Conservation (phyloP, 2,113 vertebrate species). For the Pleuronectes platessa region DNA sequence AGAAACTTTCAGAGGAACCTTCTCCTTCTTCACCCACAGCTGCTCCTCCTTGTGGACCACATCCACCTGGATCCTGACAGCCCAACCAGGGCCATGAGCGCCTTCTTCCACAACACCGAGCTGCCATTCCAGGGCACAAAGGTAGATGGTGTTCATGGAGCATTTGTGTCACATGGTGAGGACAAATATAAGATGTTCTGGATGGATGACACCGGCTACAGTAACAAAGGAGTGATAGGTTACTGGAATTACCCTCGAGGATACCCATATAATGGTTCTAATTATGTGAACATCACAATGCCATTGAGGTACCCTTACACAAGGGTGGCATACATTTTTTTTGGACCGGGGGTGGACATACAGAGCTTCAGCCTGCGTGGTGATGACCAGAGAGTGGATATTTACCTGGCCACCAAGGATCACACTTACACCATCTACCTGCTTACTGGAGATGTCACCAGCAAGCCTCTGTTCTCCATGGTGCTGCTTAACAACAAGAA, state of each 20-base stretch:
- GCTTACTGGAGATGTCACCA: conserved; percentile 84
- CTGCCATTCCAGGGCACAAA: conserved; percentile 87
- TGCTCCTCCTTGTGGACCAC: conserved; percentile 94
- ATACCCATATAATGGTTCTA: conserved; percentile 94
- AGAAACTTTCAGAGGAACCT: conserved; percentile 91
- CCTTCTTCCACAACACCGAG: conserved; percentile 97
- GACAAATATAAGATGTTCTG: conserved; percentile 96
- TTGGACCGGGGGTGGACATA: conserved; percentile 90
- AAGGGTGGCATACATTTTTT: conserved; percentile 91
- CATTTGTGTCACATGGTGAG: conserved; percentile 85
- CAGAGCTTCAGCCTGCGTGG: conserved; percentile 91
- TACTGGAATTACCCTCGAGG: conserved; percentile 91
- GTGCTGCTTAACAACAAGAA: conserved; percentile 89
- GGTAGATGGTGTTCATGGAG: conserved; percentile 89
- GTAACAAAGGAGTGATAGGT: conserved; percentile 85
- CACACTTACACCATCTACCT: conserved; percentile 90
- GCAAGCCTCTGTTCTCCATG: conserved; percentile 88
- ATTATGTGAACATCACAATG: conserved; percentile 95
- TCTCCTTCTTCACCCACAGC: conserved; percentile 93
- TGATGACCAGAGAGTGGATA: conserved; percentile 87
- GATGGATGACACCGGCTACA: conserved; percentile 94
- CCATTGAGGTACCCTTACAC: conserved; percentile 88
- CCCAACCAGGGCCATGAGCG: conserved; percentile 84
- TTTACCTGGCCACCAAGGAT: conserved; percentile 88
- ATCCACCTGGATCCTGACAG: conserved; percentile 89